These are phyloP conservation scores for Phragmatobia fuliginosa DNA, from an alignment of 2,888 invertebrate species.

Conservation along the genomic window DNA sequence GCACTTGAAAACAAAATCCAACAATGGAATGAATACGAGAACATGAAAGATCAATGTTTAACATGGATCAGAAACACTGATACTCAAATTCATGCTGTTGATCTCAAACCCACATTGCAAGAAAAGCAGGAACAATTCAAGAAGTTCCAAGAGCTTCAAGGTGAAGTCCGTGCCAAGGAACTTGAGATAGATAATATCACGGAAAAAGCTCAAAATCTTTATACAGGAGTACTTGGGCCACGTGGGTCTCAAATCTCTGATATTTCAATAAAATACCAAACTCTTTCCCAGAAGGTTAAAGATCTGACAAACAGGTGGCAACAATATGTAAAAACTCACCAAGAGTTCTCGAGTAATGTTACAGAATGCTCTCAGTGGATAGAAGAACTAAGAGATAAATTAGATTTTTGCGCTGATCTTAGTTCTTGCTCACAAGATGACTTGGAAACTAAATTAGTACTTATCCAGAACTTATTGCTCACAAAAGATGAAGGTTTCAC, in stretches of 20 bases:
- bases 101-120: conserved; percentile 92
- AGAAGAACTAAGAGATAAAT: conserved; percentile 92
- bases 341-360: conserved; percentile 94
- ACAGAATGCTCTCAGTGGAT: conserved; percentile 94
- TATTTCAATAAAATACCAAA: conserved; percentile 96
- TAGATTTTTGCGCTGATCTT: conserved; percentile 95
- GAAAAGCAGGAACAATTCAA: conserved; percentile 96
- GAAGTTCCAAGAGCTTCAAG: conserved; percentile 92
- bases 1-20: conserved; percentile 93
- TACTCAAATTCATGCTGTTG: conserved; percentile 94
- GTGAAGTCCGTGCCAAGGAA: conserved; percentile 96
- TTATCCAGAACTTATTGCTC: conserved; percentile 94
- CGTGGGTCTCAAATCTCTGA: conserved; percentile 95
- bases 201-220: conserved; percentile 94
- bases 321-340: conserved; percentile 94
- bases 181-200: conserved; percentile 97
- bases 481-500: conserved; percentile 97
- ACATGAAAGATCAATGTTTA: conserved; percentile 93
- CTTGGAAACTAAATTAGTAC: conserved; percentile 93
- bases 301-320: conserved; percentile 97
- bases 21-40: conserved; percentile 97
- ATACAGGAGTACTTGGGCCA: conserved; percentile 90
- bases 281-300: conserved; percentile 95
- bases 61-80: conserved; percentile 96
- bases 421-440: conserved; percentile 94